These are phyloP conservation scores for Cetonia aurata DNA, from an alignment of 2,888 invertebrate species.

Conservation along the genomic window DNA sequence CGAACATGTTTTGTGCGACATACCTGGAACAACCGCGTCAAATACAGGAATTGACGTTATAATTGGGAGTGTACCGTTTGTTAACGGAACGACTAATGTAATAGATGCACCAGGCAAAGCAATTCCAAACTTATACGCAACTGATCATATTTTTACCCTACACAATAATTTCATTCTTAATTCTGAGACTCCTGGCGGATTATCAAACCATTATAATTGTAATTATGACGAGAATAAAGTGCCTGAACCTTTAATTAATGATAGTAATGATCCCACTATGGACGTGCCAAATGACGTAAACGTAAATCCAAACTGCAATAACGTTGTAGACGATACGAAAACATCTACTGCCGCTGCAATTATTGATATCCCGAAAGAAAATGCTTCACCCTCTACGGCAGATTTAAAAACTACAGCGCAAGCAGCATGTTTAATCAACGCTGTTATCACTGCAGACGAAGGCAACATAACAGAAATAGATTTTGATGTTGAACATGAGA, in stretches of 20 bases:
- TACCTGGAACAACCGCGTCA: not conserved
- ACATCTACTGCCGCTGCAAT: no score
- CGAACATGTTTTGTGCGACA: not conserved
- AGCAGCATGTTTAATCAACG: slow-evolving; percentile 2
- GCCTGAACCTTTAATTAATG: no score
- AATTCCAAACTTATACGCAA: not conserved
- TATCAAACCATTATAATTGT: no score
- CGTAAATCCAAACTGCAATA: no score
- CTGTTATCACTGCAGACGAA: not conserved
- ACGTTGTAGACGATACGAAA: no score
- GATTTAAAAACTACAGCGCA: no score
- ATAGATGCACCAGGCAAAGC: not conserved
- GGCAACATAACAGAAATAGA: slow-evolving; percentile 19
- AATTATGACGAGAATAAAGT: no score
- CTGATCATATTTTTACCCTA: no score
- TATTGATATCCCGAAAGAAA: not conserved
- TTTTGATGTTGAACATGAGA: slow-evolving; percentile 29
- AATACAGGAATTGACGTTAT: not conserved
- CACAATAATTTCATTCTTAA: no score
- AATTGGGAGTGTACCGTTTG: not conserved
- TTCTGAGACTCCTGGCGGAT: no score
- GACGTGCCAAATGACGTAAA: no score
- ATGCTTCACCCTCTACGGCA: not conserved
- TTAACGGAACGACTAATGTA: not conserved
- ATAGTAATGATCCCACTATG: no score